A percentile compares a stretch with the other conserved stretches of the same genome.
Evolutionary conservation across 2,797 vertebrate species (phyloP).

Genomic region (Amphiprion clarkii): DNA sequence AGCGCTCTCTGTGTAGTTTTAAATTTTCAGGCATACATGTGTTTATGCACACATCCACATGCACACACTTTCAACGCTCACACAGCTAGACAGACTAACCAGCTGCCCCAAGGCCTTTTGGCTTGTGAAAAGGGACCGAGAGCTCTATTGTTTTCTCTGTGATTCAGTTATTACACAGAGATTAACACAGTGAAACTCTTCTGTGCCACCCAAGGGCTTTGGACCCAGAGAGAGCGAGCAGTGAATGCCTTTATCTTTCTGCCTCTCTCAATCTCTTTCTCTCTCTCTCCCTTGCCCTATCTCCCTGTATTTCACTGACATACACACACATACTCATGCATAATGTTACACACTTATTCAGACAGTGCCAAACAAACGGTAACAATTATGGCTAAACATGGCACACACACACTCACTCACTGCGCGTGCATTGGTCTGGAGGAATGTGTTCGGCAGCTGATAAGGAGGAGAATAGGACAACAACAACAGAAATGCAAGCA

Average conservation of each 20-base stretch:
- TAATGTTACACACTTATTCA: conserved; percentile 55
- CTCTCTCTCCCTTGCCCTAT: conserved; percentile 12
- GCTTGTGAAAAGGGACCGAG: conserved; percentile 73
- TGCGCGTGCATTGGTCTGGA: conserved; percentile 42
- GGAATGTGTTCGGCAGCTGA: conserved; percentile 75
- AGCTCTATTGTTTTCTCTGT: conserved; percentile 78
- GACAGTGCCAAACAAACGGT: conserved; percentile 63
- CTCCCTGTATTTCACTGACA: conserved; percentile 50
- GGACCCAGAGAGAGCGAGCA: conserved; percentile 68
- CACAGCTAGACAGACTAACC: conserved; percentile 63
- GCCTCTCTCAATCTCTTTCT: conserved; percentile 13
- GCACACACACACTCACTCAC: background rate
- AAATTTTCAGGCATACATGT: conserved; percentile 33
- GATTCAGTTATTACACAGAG: conserved; percentile 81
- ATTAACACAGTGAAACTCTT: conserved; percentile 82
- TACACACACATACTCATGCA: conserved; percentile 39
- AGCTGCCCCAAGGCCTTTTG: conserved; percentile 75
- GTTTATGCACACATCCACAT: conserved; percentile 2
- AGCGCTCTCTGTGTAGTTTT: conserved; percentile 41
- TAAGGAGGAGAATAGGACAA: conserved; percentile 70
- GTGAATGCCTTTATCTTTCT: conserved; percentile 55
- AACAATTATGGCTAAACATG: conserved; percentile 54
- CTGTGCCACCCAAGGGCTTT: conserved; percentile 75
- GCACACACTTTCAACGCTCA: conserved; percentile 31
- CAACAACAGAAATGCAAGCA: conserved; percentile 62